Conservation (phyloP, 2,888 invertebrate species). For the Leptopterna dolabrata region DNA sequence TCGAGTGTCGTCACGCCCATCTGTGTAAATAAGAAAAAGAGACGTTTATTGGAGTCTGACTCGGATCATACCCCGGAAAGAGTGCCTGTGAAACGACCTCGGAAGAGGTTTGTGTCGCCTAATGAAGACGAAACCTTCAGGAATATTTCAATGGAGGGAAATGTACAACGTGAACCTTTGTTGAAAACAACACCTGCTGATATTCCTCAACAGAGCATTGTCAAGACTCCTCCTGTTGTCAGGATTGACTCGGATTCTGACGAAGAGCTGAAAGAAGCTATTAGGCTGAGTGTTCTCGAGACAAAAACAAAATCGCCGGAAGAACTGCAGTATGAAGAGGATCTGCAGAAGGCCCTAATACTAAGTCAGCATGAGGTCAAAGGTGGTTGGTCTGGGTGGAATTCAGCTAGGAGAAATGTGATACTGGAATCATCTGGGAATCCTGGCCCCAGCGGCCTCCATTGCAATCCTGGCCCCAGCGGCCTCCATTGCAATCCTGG, state of each 20-base stretch:
- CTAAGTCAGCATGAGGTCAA: constrained; percentile 19
- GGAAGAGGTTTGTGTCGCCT: background rate
- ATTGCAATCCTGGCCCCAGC: background rate
- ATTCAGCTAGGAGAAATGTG: background rate
- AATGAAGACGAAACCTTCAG: background rate
- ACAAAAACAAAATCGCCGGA: background rate
- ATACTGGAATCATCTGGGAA: background rate
- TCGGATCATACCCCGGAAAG: constrained; percentile 32
- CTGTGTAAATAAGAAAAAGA: background rate
- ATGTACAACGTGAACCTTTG: too few relatives aligned
- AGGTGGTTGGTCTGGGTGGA: background rate
- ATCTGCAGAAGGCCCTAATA: constrained; percentile 32
- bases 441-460: background rate
- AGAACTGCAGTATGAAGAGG: constrained; percentile 28
- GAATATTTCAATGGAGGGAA: background rate
- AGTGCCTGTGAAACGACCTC: background rate
- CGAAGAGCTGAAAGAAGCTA: constrained; percentile 34
- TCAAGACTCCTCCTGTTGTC: background rate
- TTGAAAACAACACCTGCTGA: background rate
- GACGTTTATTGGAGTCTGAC: constrained; percentile 33
- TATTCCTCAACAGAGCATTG: background rate
- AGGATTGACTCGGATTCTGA: constrained; percentile 4
- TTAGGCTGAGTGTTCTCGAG: constrained; percentile 3
- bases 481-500: background rate
- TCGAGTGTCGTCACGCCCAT: background rate